Evolutionary conservation across 2,888 invertebrate species (phyloP).

Genomic region (Cryptus armator): DNA sequence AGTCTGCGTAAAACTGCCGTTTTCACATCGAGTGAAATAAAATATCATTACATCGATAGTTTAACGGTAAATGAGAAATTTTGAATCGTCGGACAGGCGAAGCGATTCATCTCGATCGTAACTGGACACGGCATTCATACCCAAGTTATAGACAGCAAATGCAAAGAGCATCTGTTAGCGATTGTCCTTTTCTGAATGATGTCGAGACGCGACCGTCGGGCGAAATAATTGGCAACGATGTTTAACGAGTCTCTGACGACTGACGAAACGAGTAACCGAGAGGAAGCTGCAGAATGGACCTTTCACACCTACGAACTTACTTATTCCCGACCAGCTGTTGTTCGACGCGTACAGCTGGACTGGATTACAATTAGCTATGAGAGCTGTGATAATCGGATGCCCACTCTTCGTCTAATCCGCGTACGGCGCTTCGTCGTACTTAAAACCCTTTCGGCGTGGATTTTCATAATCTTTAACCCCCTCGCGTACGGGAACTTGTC

Average conservation of each 20-base stretch:
- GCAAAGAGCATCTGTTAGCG: slow-evolving; percentile 69
- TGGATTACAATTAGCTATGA: slow-evolving; percentile 67
- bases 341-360: slow-evolving; percentile 57
- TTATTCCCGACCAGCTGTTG: slow-evolving; percentile 57
- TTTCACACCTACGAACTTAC: slow-evolving; percentile 64
- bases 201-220: slow-evolving; percentile 56
- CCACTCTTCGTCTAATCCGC: not conserved
- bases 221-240: slow-evolving; percentile 73
- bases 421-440: not conserved
- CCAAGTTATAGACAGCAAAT: slow-evolving; percentile 32
- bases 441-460: not conserved
- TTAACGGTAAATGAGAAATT: slow-evolving; percentile 12
- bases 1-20: too few species aligned
- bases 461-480: not conserved
- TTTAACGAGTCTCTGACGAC: slow-evolving; percentile 63
- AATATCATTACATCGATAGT: not conserved
- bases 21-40: too few species aligned
- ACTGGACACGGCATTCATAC: slow-evolving; percentile 73
- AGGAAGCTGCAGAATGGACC: slow-evolving; percentile 43
- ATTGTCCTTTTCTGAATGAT: slow-evolving; percentile 11
- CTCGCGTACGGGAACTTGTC: not conserved
- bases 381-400: slow-evolving; percentile 25
- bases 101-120: slow-evolving; percentile 44
- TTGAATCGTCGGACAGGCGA: slow-evolving; percentile 27
- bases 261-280: slow-evolving; percentile 45